Base-by-base conservation (phyloP, 92 coral and sea anemone genomes). In the Phenganax subtilis region DNA sequence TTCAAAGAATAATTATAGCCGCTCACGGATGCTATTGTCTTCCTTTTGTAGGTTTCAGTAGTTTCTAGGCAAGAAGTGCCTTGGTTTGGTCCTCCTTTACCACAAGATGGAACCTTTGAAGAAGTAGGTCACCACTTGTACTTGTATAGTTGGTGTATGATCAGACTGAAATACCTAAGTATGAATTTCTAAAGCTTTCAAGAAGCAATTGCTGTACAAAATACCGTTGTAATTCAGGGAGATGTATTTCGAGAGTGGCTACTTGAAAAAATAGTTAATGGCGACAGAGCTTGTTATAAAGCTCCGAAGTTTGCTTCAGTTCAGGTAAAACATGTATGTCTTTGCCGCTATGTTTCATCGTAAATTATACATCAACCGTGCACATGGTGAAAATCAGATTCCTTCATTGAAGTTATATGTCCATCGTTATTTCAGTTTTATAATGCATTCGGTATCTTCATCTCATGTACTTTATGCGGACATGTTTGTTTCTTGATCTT, bases 241-340 rank as follows among this genome's bases (percentile, higher is more conserved):
- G 85, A 85, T 60, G 89, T 84, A 61, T 92, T 94, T 78, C 85
- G 93, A 84, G 92, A 89, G 58, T 94, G 98, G 98, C 82, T 94
- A 61, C 83, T 94, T 9, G 85, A 56, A 60, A 94, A 94, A 81
- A 86, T 94, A n/a, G 90, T 90, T 53, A 89, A 90, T 54, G 98
- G 97, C 29, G 98, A 94, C 81, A 86, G 80, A 20, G 91, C 97
- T 11, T 94, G 97, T 80, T 94, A 94, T 68, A 87, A 87, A 72
- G 97, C 92, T 16, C 96, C 98, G 51, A 90, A 88, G 76, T 94
- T 94, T 80, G 97, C 97, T 16, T 88, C 88, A 81, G 72, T 79
- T 12, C 83, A 79, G 83, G 83, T 79, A 54, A 77, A 89, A 44
- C 96, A 89, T 80, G 96, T 91, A 79, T 20, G 0, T 5, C 47